These are phyloP conservation scores for Actinia tenebrosa DNA, from an alignment of 64 coral and sea anemone genomes.

Conservation along the genomic window DNA sequence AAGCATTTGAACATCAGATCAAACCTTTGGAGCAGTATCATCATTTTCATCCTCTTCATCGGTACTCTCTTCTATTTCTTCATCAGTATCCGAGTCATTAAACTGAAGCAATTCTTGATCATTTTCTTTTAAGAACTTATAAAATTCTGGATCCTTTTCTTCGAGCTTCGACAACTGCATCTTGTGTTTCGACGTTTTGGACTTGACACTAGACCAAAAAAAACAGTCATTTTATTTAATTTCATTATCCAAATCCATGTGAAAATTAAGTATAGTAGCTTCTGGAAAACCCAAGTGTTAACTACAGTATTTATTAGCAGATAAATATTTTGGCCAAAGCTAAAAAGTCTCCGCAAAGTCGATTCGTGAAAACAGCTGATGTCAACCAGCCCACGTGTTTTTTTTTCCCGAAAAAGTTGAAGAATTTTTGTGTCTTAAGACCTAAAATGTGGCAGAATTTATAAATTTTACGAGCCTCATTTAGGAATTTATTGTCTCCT, in stretches of 20 bases:
- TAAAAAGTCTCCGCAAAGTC: too few species aligned
- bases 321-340: too few species aligned
- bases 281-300: too few species aligned
- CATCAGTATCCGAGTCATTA: slow-evolving; percentile 96
- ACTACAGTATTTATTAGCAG: too few species aligned
- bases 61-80: slow-evolving; percentile 53
- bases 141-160: slow-evolving; percentile 96
- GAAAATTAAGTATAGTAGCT: too few species aligned
- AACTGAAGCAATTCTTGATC: slow-evolving; percentile 78
- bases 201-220: slow-evolving; percentile 31
- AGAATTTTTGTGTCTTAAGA: not conserved
- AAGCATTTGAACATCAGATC: not conserved
- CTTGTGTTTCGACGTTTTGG: slow-evolving; percentile 81
- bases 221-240: not conserved
- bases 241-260: too few species aligned
- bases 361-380: too few species aligned
- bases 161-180: slow-evolving; percentile 65
- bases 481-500: not conserved
- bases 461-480: not conserved
- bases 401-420: too few species aligned
- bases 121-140: slow-evolving; percentile 94
- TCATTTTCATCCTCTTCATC: slow-evolving; percentile 34
- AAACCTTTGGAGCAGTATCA: not conserved
- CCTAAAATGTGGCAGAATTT: not conserved
- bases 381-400: too few species aligned